These are phyloP conservation scores for Silurus meridionalis DNA, from an alignment of 2,113 vertebrate species.

Conservation along the genomic window DNA sequence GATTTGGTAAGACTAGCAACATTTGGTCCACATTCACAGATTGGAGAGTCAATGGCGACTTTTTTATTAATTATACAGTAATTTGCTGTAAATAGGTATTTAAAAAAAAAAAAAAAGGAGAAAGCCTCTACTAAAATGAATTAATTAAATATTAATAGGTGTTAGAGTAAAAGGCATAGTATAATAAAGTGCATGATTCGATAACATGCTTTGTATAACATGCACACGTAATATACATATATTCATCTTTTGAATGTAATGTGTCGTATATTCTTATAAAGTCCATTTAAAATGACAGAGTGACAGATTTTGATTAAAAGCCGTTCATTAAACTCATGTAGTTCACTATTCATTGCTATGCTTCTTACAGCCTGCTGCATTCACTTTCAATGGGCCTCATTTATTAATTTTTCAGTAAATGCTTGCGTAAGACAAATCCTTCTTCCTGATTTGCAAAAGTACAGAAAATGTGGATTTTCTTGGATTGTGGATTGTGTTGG, in stretches of 20 bases:
- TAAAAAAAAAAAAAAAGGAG: background rate
- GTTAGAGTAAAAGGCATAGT: background rate
- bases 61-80: background rate
- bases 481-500: background rate
- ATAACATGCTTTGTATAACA: background rate
- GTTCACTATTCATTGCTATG: conserved; percentile 3
- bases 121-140: background rate
- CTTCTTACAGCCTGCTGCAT: background rate
- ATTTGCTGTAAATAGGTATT: no score
- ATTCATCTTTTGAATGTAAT: background rate
- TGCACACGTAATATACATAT: background rate
- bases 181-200: background rate
- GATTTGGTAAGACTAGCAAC: conserved; percentile 77
- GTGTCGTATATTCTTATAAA: background rate
- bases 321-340: background rate
- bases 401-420: background rate
- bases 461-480: background rate
- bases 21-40: background rate
- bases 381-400: background rate
- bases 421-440: background rate
- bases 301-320: background rate
- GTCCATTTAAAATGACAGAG: background rate
- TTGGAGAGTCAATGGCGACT: background rate
- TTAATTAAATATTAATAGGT: background rate
- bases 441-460: background rate